Base-by-base conservation (phyloP, 2,888 invertebrate species). In the Mystacides longicornis region DNA sequence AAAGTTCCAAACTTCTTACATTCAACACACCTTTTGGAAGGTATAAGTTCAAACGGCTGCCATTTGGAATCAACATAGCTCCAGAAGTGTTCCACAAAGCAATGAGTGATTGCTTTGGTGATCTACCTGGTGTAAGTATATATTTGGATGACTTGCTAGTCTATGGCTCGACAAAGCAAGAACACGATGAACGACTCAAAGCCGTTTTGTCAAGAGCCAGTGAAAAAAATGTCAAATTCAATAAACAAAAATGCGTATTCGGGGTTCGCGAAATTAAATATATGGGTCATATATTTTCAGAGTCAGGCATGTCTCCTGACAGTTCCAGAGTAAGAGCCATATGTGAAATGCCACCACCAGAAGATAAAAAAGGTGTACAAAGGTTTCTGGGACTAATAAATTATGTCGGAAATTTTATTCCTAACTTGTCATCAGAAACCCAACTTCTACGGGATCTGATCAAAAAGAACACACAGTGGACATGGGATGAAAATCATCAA, bases 271-370 rank as follows among this genome's bases (percentile, higher is more conserved):
- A 55, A 18, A 59, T 65, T 3, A 60, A 53, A 51, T 62, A 56
- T 51, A 46, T 64, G n/a, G 64, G 63, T 14, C 63, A 64, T 51
- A 59, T 59, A 3, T 62, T 64, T 54, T 52, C 48, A 45, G 23
- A 52, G 20, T 23, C 60, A 2, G 61, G 60, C 9, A 54, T 62
- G 11, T 42, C 33, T 3, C 52, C 59, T 20, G 62, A 62, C 59
- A 33, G 22, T 5, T 42, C 46, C 11, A 54, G 56, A 49, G 22
- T 58, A 9, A 49, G 48, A 49, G 58, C 62, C 23, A 52, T 62
- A 9, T 14, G 22, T 21, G 22, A 53, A 5, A 48, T 59, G 22
- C 51, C 47, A 16, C 16, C 47, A 14, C 56, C 56, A 7, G 23
- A 16, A 4, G 23, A 51, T 51, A 18, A 19, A 7, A 54, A 58